These are phyloP conservation scores for Mythimna pallens DNA, from an alignment of 2,888 invertebrate genomes.

Conservation along the genomic window DNA sequence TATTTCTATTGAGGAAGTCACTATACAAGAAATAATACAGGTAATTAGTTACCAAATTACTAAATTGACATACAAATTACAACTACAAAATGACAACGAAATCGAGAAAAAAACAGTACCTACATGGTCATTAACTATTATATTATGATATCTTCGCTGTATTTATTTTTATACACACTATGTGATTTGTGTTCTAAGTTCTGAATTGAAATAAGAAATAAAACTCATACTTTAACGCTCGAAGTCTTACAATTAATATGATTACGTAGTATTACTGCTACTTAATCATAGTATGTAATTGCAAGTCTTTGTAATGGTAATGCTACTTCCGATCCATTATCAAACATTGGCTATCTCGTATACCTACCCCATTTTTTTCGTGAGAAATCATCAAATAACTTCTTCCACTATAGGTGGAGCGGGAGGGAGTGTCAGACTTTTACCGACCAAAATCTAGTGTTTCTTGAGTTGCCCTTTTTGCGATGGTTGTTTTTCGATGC, in stretches of 20 bases:
- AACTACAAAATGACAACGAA: constrained; percentile 23
- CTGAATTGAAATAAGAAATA: neutral
- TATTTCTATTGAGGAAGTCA: constrained; percentile 20
- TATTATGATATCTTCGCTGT: constrained; percentile 2
- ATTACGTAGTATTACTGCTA: too few species aligned
- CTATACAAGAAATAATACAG: constrained; percentile 10
- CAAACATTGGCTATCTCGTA: too few species aligned
- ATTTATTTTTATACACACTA: neutral
- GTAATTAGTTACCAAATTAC: constrained; percentile 22
- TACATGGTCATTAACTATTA: constrained; percentile 6
- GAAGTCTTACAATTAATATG: too few species aligned
- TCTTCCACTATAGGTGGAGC: too few species aligned
- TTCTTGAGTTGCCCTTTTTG: neutral
- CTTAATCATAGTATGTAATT: too few species aligned
- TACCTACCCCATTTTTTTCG: too few species aligned
- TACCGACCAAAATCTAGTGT: neutral
- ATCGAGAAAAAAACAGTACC: constrained; percentile 11
- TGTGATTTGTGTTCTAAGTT: neutral
- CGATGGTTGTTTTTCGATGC: too few species aligned
- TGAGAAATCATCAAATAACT: too few species aligned
- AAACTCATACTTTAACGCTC: too few species aligned
- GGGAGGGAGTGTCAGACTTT: neutral
- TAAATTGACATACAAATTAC: constrained; percentile 24
- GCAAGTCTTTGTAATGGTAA: too few species aligned
- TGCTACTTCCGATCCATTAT: too few species aligned